Percentiles rank a stretch among this genome's conserved stretches.
Conservation (phyloP, 2,797 vertebrate species). For the Sebastes steindachneri region DNA sequence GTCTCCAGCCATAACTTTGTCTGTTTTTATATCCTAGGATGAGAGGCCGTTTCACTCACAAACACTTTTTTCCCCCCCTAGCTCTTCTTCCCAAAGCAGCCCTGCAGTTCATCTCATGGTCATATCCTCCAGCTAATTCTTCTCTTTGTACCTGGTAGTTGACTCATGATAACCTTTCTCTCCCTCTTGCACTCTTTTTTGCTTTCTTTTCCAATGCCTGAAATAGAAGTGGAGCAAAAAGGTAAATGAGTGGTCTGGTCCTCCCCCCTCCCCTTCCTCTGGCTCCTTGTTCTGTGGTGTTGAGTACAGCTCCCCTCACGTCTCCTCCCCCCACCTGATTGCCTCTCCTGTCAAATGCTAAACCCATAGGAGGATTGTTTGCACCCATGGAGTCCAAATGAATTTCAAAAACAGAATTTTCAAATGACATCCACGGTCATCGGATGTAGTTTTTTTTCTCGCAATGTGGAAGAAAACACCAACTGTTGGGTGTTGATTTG, state of each 20-base stretch:
- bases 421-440: slow-evolving; percentile 61
- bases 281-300: slow-evolving; percentile 99
- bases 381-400: slow-evolving; percentile 75
- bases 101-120: slow-evolving; percentile 69
- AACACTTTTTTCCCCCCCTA: slow-evolving; percentile 71
- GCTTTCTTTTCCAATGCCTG: slow-evolving; percentile 96
- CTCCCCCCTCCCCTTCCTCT: slow-evolving; percentile 82
- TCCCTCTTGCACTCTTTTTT: slow-evolving; percentile 91
- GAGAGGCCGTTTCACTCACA: slow-evolving; percentile 82
- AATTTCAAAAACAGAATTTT: slow-evolving; percentile 65
- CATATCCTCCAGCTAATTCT: slow-evolving; percentile 86
- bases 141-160: slow-evolving; percentile 81
- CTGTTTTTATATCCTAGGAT: slow-evolving; percentile 82
- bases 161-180: slow-evolving; percentile 99
- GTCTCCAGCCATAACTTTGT: slow-evolving; percentile 82
- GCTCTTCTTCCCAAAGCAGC: slow-evolving; percentile 79
- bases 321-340: slow-evolving; percentile 65
- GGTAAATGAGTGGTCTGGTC: slow-evolving; percentile 97
- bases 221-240: slow-evolving; percentile 99
- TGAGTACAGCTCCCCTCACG: slow-evolving; percentile 84
- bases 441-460: slow-evolving; percentile 43
- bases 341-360: slow-evolving; percentile 75
- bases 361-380: slow-evolving; percentile 78
- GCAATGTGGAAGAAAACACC: slow-evolving; percentile 62
- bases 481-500: slow-evolving; percentile 61